Percentiles rank a stretch among this genome's conserved stretches.
Conservation (phyloP, 2,888 invertebrate species). For the Amphimallon solstitiale region DNA sequence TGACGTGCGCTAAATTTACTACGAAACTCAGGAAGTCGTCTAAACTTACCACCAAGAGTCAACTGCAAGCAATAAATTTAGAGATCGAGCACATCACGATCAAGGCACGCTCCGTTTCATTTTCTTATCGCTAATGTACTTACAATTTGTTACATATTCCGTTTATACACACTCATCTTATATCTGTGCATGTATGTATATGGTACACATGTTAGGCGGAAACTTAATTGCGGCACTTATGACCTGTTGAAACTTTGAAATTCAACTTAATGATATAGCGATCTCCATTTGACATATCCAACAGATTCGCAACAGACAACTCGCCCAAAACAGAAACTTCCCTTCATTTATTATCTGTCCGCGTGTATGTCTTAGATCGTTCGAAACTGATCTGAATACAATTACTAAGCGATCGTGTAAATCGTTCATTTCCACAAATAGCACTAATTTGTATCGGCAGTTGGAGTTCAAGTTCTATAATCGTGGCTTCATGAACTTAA, state of each 20-base stretch:
- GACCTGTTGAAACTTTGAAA: slow-evolving; percentile 29
- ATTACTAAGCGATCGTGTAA: not conserved
- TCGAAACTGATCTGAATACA: slow-evolving; percentile 14
- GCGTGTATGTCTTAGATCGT: not conserved
- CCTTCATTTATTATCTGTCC: slow-evolving; percentile 14
- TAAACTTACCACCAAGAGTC: slow-evolving; percentile 19
- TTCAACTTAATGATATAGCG: slow-evolving; percentile 23
- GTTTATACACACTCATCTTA: not conserved
- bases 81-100: slow-evolving; percentile 19
- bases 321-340: slow-evolving; percentile 16
- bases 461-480: not conserved
- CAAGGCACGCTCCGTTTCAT: slow-evolving; percentile 10
- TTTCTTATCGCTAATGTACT: slow-evolving; percentile 16
- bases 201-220: no score
- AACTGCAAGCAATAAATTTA: slow-evolving; percentile 28
- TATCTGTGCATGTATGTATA: not conserved
- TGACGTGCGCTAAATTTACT: slow-evolving; percentile 25
- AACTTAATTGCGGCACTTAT: slow-evolving; percentile 26
- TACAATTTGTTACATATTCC: slow-evolving; percentile 1
- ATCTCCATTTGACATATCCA: slow-evolving; percentile 24
- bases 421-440: not conserved
- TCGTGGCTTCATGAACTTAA: not conserved
- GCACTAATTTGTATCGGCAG: slow-evolving; percentile 9
- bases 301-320: slow-evolving; percentile 22
- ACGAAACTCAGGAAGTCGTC: slow-evolving; percentile 19